phyloP scores from a whole-genome alignment of 2,888 invertebrate genomes.

The Macaria liturata region DNA sequence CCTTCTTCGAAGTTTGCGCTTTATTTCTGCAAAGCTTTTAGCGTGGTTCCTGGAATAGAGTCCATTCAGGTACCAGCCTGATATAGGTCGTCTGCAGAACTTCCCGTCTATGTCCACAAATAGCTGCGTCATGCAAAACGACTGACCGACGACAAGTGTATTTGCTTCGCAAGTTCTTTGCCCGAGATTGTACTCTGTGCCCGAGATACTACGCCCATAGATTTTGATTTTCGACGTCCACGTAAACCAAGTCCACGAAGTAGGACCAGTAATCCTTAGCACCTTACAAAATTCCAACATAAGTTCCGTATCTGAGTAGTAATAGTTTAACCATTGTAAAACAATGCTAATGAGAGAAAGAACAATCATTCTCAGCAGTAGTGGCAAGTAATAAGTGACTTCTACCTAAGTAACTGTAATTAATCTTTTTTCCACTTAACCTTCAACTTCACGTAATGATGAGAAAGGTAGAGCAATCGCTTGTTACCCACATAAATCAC shows the following conservation, averaged over 20 bases:
- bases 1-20: background rate
- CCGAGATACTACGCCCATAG: no score
- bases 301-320: no score
- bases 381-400: no score
- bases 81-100: constrained; percentile 56
- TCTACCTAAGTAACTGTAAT: constrained; percentile 3
- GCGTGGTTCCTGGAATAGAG: constrained; percentile 25
- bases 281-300: no score
- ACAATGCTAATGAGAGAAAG: no score
- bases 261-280: no score
- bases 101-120: constrained; percentile 59
- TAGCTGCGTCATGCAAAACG: constrained; percentile 37
- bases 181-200: no score
- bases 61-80: constrained; percentile 34
- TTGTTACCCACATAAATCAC: constrained; percentile 12
- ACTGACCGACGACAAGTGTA: constrained; percentile 8
- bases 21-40: constrained; percentile 4
- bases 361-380: no score
- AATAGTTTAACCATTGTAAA: no score
- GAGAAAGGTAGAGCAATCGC: constrained; percentile 13
- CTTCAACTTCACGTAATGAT: constrained; percentile 13
- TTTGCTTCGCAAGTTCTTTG: background rate
- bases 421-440: constrained; percentile 11
- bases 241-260: no score
- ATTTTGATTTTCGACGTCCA: no score